Evolutionary conservation across 2,113 vertebrate species (phyloP), one percentile per base, ranked within the genome.

Genomic region (Zootoca vivipara): DNA sequence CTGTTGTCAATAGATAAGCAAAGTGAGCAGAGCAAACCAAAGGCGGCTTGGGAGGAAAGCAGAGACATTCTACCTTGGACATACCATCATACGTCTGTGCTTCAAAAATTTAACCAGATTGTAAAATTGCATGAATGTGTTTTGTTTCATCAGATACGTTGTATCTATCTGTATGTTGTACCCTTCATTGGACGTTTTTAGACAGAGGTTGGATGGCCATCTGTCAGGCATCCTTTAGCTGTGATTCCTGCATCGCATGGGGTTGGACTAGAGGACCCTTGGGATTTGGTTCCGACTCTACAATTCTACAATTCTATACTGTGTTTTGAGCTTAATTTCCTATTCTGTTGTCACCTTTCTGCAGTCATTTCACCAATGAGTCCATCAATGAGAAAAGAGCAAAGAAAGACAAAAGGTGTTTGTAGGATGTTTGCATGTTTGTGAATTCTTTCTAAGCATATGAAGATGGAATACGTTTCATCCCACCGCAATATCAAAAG

Each of bases 341-440:
- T 87, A 28, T 42, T 81, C 90, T 87, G 80, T 91, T 91, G 86
- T 90, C 83, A 80, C 87, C 85, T 93, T 91, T 70, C 90, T 93
- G 90, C 75, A 89, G 86, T 22, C 33, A 75, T 93, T 93, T 93
- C 86, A 85, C 84, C 86, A 90, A 89, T 65, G 72, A 77, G 77
- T 75, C 89, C 70, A 64, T 91, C 90, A 92, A 70, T 85, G 77
- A 72, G 82, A 80, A 26, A 88, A 89, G 77, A 88, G 58, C 64
- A 77, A 80, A 0, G 0, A 80, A 87, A 87, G 46, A 52, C 46
- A 52, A 56, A 94, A 78, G 30, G 18, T 0, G 58, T 70, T 26
- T 26, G 0, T 0, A 9, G 18, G 2, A 12, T 4, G 30, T 83
- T 46, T 80, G 35, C 18, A 10, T 56, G 72, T 87, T 82, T 35